Conservation (phyloP, 1,140 invertebrate genomes). For the Bombus impatiens region DNA sequence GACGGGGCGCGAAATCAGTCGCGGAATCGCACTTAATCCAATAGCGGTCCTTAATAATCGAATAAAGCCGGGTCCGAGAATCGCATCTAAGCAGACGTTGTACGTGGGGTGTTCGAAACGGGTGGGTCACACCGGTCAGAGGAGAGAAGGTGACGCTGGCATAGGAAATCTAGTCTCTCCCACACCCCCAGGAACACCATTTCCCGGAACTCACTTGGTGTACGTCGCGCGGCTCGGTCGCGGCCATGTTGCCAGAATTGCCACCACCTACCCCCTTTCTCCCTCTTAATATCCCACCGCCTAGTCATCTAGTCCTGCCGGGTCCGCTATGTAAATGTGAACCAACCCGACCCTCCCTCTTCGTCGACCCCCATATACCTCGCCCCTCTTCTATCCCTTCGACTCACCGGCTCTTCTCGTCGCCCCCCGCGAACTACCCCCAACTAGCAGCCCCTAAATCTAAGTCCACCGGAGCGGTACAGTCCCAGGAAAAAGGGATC, state of each 20-base stretch:
- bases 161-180: constrained; percentile 68
- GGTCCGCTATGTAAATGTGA: constrained; percentile 82
- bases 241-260: constrained; percentile 82
- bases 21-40: constrained; percentile 80
- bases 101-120: constrained; percentile 3
- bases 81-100: constrained; percentile 76
- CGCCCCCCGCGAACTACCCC: constrained; percentile 79
- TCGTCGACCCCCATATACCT: constrained; percentile 65
- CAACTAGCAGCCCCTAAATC: constrained; percentile 82
- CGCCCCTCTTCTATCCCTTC: constrained; percentile 63
- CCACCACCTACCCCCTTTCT: constrained; percentile 78
- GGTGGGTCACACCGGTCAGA: constrained; percentile 36
- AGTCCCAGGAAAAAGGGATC: constrained; percentile 74
- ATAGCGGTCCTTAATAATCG: constrained; percentile 82
- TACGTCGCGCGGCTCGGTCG: constrained; percentile 75
- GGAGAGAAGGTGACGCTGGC: constrained; percentile 58
- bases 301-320: constrained; percentile 82
- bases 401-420: constrained; percentile 64
- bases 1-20: constrained; percentile 74
- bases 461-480: constrained; percentile 80
- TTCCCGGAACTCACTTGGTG: constrained; percentile 72
- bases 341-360: constrained; percentile 72
- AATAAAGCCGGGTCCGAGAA: constrained; percentile 77
- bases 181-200: constrained; percentile 59
- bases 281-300: constrained; percentile 80